Base-by-base conservation (phyloP, 2,113 vertebrate species). In the Chaetodon trifascialis region DNA sequence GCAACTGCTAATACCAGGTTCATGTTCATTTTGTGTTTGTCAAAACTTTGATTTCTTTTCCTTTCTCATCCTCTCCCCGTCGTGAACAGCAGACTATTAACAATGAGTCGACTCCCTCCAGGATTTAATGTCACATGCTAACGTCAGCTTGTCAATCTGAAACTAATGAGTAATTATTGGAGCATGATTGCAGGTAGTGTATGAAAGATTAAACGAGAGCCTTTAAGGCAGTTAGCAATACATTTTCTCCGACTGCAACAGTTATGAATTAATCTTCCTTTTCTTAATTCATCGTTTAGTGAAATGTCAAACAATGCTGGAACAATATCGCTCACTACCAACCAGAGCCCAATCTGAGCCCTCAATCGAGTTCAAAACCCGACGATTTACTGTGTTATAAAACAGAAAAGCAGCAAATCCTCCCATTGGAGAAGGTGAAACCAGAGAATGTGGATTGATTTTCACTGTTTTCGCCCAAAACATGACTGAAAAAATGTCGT, bases 121-220 rank as follows among this genome's bases (percentile, higher is more conserved):
- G 5, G 12, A 56, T 21, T 63, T 49, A 51, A 36, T 64, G n/a
- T 71, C 36, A 19, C n/a, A 10, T 54, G 46, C 11, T 64, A 55
- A 64, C 54, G 34, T 55, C 47, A 63, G 15, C 23, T 15, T 75
- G 7, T 23, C 40, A 25, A 9, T 58, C 21, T 42, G 17, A 54
- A 40, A 52, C n/a, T 68, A 62, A 70, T 79, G 56, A 66, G 19
- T 23, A n/a, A 71, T 76, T 34, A 49, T 19, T 51, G 30, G 4
- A 54, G 34, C 34, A 11, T 68, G 56, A 82, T 77, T 78, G 38
- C 12, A 46, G 46, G 17, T 47, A 9, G 62, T 42, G 12, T 68
- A 44, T 68, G 17, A 60, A 68, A 68, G n/a, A 44, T 17, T 52
- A 7, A 42, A 49, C 44, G 11, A 30, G n/a, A 44, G 58, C 5